Evolutionary conservation across 2,113 vertebrate genomes (phyloP), one percentile per base, ranked within the genome.

Genomic region (Austrofundulus limnaeus): DNA sequence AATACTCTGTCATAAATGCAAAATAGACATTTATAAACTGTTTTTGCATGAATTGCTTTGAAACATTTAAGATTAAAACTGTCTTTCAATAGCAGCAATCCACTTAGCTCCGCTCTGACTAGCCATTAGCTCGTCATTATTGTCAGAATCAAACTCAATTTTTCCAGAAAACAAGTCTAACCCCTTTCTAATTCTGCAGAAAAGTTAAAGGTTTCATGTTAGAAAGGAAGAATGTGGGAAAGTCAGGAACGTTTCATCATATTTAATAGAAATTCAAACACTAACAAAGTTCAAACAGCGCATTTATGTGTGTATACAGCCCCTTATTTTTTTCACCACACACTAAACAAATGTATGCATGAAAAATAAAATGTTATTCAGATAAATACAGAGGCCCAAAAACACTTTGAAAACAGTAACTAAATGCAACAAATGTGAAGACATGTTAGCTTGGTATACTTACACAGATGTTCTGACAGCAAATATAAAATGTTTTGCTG

Each of bases 201-300:
- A 15, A 9, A 15, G 7, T n/a, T 0, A 34, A 6, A 23, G 37
- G 39, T 65, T 11, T n/a, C 5, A 15, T 14, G 3, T 52, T 50
- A 61, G 23, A 75, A 73, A 81, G 61, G 25, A 87, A 61, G 60
- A 73, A 72, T 54, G 15, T 69, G 7, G 76, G 47, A 49, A 60
- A 68, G 64, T 76, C 43, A 25, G 52, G 21, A 45, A 72, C 24
- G 50, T 60, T 61, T 70, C 56, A 75, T 46, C 48, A 74, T 53
- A 20, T 83, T 89, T 92, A 91, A 91, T 91, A 89, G 64, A 88
- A 92, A 92, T 88, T 59, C 80, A 84, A 77, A 64, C 59, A 70
- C 66, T 71, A 85, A 86, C 81, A 90, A 49, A 70, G 73, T 81
- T 78, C 68, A 55, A 86, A 87, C 72, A 85, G 73, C 39, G 67